Base-by-base conservation (phyloP, 2,113 vertebrate species). In the Oryzias melastigma region DNA sequence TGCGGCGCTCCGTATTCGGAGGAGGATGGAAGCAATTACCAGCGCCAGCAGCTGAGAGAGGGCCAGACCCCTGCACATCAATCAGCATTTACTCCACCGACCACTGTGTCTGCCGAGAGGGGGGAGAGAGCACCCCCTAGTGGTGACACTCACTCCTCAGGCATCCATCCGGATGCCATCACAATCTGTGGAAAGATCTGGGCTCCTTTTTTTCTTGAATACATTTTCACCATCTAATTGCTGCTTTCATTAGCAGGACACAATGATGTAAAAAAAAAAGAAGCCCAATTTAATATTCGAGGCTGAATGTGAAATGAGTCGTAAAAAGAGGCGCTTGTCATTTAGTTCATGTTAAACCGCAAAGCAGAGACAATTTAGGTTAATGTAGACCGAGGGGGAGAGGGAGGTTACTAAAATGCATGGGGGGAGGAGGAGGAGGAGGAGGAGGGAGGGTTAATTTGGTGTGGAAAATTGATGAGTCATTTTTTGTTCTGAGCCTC, bases 1-100 rank as follows among this genome's bases (percentile, higher is more conserved):
- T 67, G 67, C 17, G 68, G 76, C 75, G 5, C 81, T 78, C 67
- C 50, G 19, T 12, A 66, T 60, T 65, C 52, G 78, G 62, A 75
- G 80, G 74, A 81, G 80, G 68, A 85, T 83, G 84, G 86, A 87
- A 85, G 86, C 84, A 89, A 89, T 89, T 90, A 86, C 79, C 80
- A 86, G 80, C 65, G 3, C 74, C 82, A 85, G 88, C 73, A 78
- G 74, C 83, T 77, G 78, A 84, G 78, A 80, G 72, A 62, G 75
- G 69, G 75, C 87, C 84, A 82, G 72, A 69, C 65, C 78, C 74
- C 75, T 68, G 77, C 74, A 80, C 78, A 85, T 91, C 80, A 85
- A 90, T 90, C 89, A 84, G 85, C 62, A 80, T 82, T 35, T 81
- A 82, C 63, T 56, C 66, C 62, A 5, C 63, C 20, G 59, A 8